Evolutionary conservation across 2,797 vertebrate species (phyloP).

Genomic region (Pteropus rufus): DNA sequence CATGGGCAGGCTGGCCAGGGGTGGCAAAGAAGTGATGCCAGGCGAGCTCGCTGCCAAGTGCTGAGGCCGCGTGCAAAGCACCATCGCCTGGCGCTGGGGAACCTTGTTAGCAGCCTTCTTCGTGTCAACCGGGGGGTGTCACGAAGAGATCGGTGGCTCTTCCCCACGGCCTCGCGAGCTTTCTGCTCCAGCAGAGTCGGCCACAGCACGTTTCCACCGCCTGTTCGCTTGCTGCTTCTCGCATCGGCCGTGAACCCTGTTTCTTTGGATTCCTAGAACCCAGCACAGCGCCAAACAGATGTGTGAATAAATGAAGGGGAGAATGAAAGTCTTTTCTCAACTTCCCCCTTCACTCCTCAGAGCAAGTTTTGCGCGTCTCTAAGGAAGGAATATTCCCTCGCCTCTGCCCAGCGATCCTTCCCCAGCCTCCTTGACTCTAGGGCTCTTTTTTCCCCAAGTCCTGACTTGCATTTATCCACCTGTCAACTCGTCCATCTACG

Average conservation of each 20-base stretch:
- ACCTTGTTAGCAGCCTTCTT: not conserved
- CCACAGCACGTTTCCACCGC: rapidly evolving
- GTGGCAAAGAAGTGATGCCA: not conserved
- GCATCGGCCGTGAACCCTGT: rapidly evolving
- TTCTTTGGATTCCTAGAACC: not conserved
- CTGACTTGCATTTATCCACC: not conserved
- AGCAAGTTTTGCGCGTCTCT: not conserved
- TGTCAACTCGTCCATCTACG: not conserved
- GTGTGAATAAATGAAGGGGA: not conserved
- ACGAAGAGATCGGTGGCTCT: not conserved
- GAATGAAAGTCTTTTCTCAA: not conserved
- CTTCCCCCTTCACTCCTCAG: not conserved
- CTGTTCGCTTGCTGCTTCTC: rapidly evolving
- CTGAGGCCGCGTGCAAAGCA: rapidly evolving
- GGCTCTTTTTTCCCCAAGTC: not conserved
- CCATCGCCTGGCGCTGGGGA: not conserved
- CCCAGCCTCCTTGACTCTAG: rapidly evolving
- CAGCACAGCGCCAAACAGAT: too few species aligned
- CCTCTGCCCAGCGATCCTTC: not conserved
- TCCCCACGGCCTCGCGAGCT: rapidly evolving
- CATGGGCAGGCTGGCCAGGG: not conserved
- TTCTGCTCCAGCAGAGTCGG: not conserved
- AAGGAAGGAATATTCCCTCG: not conserved
- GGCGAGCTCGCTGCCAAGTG: not conserved
- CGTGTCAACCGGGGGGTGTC: not conserved